A percentile compares a stretch with the other conserved stretches of the same genome.
These are phyloP conservation scores for Protonemura montana DNA, from an alignment of 2,888 invertebrate genomes.

Conservation along the genomic window DNA sequence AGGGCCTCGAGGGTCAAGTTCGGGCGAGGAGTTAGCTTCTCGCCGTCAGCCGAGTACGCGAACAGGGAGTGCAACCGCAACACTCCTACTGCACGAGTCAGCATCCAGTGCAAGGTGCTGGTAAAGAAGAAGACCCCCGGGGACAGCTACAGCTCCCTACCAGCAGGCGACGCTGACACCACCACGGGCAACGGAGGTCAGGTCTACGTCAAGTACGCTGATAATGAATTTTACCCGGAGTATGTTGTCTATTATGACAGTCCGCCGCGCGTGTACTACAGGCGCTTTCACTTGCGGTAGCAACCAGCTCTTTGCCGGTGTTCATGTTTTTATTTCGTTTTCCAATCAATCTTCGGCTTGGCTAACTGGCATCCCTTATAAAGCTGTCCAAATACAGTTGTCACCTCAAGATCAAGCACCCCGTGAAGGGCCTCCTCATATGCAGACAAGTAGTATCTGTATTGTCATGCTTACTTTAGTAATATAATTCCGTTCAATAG, in stretches of 20 bases:
- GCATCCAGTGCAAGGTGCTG: slow-evolving; percentile 27
- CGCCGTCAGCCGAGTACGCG: slow-evolving; percentile 47
- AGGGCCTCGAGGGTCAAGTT: slow-evolving; percentile 43
- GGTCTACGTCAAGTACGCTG: slow-evolving; percentile 43
- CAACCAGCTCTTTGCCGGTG: too few relatives aligned
- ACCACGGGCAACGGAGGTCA: neutral
- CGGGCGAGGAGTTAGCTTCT: slow-evolving; percentile 50
- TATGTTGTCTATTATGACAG: slow-evolving; percentile 38
- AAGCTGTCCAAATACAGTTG: too few relatives aligned
- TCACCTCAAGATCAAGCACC: too few relatives aligned
- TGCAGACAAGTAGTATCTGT: too few relatives aligned
- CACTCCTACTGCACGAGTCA: slow-evolving; percentile 9
- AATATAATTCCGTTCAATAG: too few relatives aligned
- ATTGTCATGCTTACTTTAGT: too few relatives aligned
- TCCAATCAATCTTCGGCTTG: too few relatives aligned
- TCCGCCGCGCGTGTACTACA: neutral
- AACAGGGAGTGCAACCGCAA: slow-evolving; percentile 45
- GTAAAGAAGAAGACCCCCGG: neutral
- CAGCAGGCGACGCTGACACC: slow-evolving; percentile 26
- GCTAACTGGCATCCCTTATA: too few relatives aligned
- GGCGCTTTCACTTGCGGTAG: too few relatives aligned
- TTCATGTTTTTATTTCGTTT: too few relatives aligned
- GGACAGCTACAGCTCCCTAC: neutral
- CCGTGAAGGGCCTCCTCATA: too few relatives aligned
- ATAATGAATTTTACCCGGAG: slow-evolving; percentile 42